Evolutionary conservation across 2,797 vertebrate species (phyloP), one percentile per base, ranked within the genome.

Genomic region (Oceanodroma leucorhoa): DNA sequence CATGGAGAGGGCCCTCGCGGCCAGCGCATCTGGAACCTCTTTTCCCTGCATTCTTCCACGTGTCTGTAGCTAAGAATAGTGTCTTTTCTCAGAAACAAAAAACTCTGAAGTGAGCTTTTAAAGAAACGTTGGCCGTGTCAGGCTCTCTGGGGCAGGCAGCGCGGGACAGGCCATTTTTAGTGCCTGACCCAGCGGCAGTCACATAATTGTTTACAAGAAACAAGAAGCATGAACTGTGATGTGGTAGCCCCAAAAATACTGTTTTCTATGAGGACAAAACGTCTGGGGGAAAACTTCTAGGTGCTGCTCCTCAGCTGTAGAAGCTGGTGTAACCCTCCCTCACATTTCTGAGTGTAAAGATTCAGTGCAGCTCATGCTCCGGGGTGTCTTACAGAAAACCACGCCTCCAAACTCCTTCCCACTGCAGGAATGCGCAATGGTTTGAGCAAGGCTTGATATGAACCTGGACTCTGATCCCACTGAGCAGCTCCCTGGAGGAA

Each of bases 21-120:
- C 84, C 84, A 89, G 51, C 21, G 5, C 91, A 96, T 79, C 91
- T 96, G 94, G 79, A 96, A 96, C 50, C 67, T 91, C 79, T 96
- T 96, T 90, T 58, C 67, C 72, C 87, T 79, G 50, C 69, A 27
- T 90, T 94, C 50, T 87, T 96, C 69, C 85, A 91, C 1, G 9
- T 61, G 76, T 77, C 81, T 70, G 38, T 17, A 43, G 77, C 88
- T 90, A 95, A 95, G 86, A 92, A 94, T 67, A 95, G 70, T 9
- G 51, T 43, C 32, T 76, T 75, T 85, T 87, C 93, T 69, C 73
- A 81, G 87, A 95, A 95, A 91, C 43, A 45, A 7, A 46, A 54
- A 87, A 58, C 82, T 88, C 83, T 32, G 43, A 69, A 71, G 93
- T 0, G 36, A 96, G 86, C 69, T 90, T 79, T 41, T 72, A 71